Percentiles rank a stretch among this genome's conserved stretches.
These are phyloP conservation scores for Tonatia bakeri DNA, from an alignment of 2,113 vertebrate species.

Conservation along the genomic window DNA sequence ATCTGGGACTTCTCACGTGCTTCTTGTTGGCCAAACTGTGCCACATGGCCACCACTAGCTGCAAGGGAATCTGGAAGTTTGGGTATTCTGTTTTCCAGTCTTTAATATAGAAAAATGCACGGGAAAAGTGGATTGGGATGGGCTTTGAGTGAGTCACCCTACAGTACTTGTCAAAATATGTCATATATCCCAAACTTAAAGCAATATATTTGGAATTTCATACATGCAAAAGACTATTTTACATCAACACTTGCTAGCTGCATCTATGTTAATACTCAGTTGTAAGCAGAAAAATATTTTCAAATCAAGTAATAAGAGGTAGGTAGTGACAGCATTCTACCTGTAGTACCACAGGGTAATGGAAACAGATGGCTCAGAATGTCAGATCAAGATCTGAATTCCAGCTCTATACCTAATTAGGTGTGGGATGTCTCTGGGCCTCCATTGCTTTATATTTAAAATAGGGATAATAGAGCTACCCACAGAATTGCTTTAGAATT, in stretches of 20 bases:
- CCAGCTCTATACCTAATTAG: background rate
- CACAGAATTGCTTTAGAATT: background rate
- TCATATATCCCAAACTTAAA: background rate
- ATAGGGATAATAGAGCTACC: background rate
- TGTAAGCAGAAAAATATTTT: background rate
- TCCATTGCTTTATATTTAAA: background rate
- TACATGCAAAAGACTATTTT: background rate
- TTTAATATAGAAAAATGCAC: background rate
- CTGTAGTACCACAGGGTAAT: background rate
- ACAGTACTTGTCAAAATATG: conserved; percentile 1
- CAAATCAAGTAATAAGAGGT: background rate
- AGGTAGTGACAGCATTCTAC: background rate
- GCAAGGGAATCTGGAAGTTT: background rate
- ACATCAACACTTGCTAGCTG: background rate
- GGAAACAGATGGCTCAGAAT: background rate
- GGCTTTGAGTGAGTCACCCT: background rate
- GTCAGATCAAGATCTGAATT: background rate
- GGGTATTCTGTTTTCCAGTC: background rate
- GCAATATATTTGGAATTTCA: background rate
- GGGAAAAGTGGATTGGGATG: background rate
- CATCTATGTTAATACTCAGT: background rate
- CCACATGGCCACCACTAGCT: background rate
- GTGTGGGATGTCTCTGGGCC: background rate
- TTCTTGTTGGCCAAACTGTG: background rate
- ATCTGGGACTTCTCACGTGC: background rate